A percentile compares a stretch with the other conserved stretches of the same genome.
Conservation (phyloP, 2,113 vertebrate genomes). For the Machaerirhynchus nigripectus region DNA sequence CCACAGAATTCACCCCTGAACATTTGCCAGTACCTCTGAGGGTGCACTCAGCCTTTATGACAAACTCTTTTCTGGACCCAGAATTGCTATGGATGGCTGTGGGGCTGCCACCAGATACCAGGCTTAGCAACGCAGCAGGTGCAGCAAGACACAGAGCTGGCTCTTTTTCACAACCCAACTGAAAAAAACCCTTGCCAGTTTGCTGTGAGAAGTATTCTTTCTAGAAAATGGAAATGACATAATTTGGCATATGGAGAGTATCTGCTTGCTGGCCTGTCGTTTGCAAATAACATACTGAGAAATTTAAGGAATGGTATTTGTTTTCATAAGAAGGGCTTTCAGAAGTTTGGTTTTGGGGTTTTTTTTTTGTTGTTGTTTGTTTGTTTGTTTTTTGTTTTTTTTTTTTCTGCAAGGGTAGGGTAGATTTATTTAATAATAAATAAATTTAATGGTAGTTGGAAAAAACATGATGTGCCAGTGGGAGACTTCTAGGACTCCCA, state of each 20-base stretch:
- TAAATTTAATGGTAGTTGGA: accelerated
- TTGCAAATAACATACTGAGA: neutral
- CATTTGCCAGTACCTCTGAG: neutral
- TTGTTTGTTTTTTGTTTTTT: neutral
- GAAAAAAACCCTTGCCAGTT: neutral
- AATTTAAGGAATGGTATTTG: neutral
- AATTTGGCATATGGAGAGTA: neutral
- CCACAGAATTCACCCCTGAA: neutral
- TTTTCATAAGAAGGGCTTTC: neutral
- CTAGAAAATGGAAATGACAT: slow-evolving; percentile 5
- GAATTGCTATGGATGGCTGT: neutral
- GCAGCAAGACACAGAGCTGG: neutral
- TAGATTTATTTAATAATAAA: no score
- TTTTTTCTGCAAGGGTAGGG: neutral
- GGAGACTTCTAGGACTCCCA: neutral
- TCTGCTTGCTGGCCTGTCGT: neutral
- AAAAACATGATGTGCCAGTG: neutral
- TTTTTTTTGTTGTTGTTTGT: no score
- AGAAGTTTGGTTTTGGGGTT: neutral
- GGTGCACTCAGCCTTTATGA: neutral
- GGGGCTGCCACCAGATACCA: neutral
- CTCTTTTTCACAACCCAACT: neutral
- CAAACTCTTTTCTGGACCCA: neutral
- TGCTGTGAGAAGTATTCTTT: neutral
- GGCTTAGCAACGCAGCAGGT: neutral